A percentile compares a stretch with the other conserved stretches of the same genome.
Conservation (phyloP, 2,113 vertebrate genomes). For the Podiceps cristatus region DNA sequence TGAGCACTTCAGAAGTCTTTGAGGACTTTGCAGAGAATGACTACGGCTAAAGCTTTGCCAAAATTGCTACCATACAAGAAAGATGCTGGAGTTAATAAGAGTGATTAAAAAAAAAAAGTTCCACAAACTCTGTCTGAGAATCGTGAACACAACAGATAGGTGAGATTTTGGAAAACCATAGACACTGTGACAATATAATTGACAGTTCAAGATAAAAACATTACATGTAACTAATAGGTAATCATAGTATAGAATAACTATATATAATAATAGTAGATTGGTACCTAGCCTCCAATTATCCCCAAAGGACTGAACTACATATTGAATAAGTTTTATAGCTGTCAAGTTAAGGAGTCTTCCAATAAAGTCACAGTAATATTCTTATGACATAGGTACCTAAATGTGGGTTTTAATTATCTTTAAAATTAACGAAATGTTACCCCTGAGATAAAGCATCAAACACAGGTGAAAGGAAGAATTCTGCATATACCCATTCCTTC, state of each 20-base stretch:
- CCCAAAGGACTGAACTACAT: neutral
- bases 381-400: neutral
- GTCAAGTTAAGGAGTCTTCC: neutral
- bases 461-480: rapidly evolving
- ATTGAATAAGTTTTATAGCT: neutral
- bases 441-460: neutral
- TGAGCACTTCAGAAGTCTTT: neutral
- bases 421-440: neutral
- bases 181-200: neutral
- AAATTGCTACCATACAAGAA: neutral
- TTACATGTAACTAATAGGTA: neutral
- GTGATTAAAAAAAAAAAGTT: neutral
- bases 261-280: neutral
- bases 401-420: neutral
- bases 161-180: neutral
- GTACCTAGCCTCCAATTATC: neutral
- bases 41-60: neutral
- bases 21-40: neutral
- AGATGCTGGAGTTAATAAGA: neutral
- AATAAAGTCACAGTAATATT: neutral
- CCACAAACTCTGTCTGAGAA: neutral
- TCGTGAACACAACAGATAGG: neutral
- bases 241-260: neutral
- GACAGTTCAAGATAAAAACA: neutral
- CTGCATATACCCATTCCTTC: neutral